A percentile compares a stretch with the other conserved stretches of the same genome.
Conservation (phyloP, 2,113 vertebrate species). For the Carassius gibelio region DNA sequence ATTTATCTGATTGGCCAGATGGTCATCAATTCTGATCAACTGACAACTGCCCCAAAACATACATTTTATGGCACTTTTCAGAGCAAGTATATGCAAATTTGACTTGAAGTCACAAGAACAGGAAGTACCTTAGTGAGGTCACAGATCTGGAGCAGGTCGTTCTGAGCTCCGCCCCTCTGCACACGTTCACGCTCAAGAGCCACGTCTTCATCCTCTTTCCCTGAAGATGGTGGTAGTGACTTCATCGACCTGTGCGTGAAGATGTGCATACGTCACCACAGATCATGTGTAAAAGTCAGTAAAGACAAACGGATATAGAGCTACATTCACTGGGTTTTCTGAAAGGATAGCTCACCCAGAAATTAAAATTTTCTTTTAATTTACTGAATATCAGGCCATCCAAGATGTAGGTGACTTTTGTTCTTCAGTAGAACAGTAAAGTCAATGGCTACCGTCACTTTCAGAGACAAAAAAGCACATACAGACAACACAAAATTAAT, state of each 20-base stretch:
- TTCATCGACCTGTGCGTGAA: slow-evolving; percentile 76
- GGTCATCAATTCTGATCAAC: neutral
- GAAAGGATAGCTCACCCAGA: no score
- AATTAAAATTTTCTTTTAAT: no score
- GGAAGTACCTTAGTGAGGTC: slow-evolving; percentile 89
- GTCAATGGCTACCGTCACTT: no score
- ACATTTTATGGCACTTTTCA: neutral
- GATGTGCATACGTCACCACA: neutral
- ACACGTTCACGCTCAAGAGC: slow-evolving; percentile 87
- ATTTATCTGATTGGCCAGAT: neutral
- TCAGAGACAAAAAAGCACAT: no score
- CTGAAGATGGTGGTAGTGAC: slow-evolving; percentile 73
- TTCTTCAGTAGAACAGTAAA: no score
- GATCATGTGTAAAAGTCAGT: neutral
- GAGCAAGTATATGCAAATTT: neutral
- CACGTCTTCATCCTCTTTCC: slow-evolving; percentile 93
- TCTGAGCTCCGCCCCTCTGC: slow-evolving; percentile 79
- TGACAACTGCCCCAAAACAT: neutral
- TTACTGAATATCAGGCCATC: no score
- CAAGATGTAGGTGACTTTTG: no score
- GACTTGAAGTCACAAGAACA: slow-evolving; percentile 35
- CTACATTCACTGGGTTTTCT: no score
- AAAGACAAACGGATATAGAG: neutral
- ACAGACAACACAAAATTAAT: no score
- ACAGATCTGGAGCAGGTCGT: slow-evolving; percentile 87